Conservation (phyloP, 1,140 invertebrate species). For the Panulirus ornatus region DNA sequence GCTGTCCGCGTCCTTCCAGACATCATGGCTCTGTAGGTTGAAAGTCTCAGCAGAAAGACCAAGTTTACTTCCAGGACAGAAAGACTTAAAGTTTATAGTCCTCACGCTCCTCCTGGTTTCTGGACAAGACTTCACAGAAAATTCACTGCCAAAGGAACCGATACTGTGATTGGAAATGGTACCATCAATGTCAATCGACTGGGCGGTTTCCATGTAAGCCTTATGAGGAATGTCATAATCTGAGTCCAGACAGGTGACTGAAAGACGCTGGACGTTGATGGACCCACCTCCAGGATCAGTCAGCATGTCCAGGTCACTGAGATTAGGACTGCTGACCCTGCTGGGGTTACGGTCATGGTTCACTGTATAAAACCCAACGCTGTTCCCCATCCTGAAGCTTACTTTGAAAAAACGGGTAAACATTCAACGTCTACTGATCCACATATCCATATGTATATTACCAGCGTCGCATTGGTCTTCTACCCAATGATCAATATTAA, state of each 20-base stretch:
- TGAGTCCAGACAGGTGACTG: slow-evolving; percentile 34
- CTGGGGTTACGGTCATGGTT: slow-evolving; percentile 27
- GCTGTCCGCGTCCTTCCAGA: slow-evolving; percentile 27
- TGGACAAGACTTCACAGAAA: slow-evolving; percentile 25
- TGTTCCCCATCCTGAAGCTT: slow-evolving; percentile 47
- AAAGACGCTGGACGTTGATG: slow-evolving; percentile 45
- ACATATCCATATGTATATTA: no score
- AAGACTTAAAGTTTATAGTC: background rate
- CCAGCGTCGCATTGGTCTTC: no score
- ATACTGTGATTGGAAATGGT: slow-evolving; percentile 25
- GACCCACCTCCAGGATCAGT: slow-evolving; percentile 12
- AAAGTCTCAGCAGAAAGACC: background rate
- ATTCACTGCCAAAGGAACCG: slow-evolving; percentile 5
- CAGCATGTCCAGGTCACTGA: slow-evolving; percentile 15
- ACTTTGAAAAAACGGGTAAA: no score
- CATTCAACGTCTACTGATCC: no score
- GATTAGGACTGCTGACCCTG: slow-evolving; percentile 26
- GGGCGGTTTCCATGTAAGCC: background rate
- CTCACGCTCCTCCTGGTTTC: background rate
- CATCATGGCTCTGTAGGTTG: background rate
- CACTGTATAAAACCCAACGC: slow-evolving; percentile 61
- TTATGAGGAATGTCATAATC: background rate
- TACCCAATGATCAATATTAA: no score
- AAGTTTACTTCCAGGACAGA: background rate
- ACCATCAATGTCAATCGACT: slow-evolving; percentile 14